phyloP scores from a whole-genome alignment of 2,113 vertebrate genomes.

The Aspidoscelis tigris region DNA sequence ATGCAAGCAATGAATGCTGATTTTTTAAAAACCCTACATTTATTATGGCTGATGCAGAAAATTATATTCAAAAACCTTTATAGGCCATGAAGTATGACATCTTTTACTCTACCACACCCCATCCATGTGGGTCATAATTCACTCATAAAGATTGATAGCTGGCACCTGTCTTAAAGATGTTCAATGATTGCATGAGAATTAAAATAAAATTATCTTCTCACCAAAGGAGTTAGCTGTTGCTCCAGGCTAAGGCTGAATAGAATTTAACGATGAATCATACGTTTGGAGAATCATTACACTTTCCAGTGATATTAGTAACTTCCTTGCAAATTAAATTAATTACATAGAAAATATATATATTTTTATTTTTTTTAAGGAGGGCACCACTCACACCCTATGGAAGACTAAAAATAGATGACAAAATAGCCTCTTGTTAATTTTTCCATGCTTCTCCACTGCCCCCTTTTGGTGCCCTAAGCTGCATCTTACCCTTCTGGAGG shows the following conservation, averaged over 20 bases:
- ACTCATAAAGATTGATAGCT: conserved; percentile 77
- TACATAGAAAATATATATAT: conserved; percentile 62
- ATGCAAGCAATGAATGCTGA: conserved; percentile 58
- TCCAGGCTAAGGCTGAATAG: conserved; percentile 67
- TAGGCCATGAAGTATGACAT: conserved; percentile 72
- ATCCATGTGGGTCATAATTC: conserved; percentile 74
- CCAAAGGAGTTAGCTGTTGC: conserved; percentile 70
- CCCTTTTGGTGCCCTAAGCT: neutral
- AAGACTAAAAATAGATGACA: conserved; percentile 66
- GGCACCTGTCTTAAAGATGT: conserved; percentile 70
- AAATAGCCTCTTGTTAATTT: conserved; percentile 11
- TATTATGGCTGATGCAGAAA: conserved; percentile 73
- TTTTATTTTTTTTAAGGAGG: conserved; percentile 45
- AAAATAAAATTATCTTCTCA: conserved; percentile 84
- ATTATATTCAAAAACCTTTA: conserved; percentile 74
- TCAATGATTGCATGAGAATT: conserved; percentile 80
- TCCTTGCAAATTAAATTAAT: conserved; percentile 75
- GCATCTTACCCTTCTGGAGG: no score
- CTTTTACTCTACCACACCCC: conserved; percentile 72
- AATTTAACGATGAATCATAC: conserved; percentile 66
- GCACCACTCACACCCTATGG: conserved; percentile 16
- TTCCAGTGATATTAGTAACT: conserved; percentile 77
- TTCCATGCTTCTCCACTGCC: conserved; percentile 17
- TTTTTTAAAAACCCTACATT: conserved; percentile 58
- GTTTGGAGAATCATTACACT: conserved; percentile 63